A percentile compares a stretch with the other conserved stretches of the same genome.
Evolutionary conservation across 1,140 invertebrate species (phyloP).

Genomic region (Gryon sp.): DNA sequence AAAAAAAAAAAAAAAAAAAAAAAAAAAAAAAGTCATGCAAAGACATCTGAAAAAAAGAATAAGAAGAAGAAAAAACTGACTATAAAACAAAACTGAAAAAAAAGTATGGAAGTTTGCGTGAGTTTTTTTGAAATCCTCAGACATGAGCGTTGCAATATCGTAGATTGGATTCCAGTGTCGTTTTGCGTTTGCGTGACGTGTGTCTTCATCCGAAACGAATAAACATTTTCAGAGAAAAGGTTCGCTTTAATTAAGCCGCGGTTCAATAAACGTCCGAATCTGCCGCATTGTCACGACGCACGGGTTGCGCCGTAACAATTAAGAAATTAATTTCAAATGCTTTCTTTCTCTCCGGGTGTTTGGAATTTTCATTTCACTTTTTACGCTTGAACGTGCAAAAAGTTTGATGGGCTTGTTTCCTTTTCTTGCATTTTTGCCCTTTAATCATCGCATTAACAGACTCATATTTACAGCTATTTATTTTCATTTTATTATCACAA

Average conservation of each 20-base stretch:
- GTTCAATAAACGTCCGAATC: slow-evolving; percentile 38
- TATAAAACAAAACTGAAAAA: too few relatives aligned
- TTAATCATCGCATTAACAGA: too few relatives aligned
- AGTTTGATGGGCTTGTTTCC: slow-evolving; percentile 3
- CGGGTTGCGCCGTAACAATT: slow-evolving; percentile 20
- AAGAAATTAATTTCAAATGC: slow-evolving; percentile 23
- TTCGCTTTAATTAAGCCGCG: slow-evolving; percentile 33
- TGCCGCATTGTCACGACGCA: slow-evolving; percentile 7
- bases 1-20: slow-evolving; percentile 2
- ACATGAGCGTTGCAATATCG: slow-evolving; percentile 35
- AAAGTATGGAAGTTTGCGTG: slow-evolving; percentile 16
- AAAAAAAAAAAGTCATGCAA: too few relatives aligned
- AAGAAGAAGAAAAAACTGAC: too few relatives aligned
- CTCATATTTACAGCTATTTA: too few relatives aligned
- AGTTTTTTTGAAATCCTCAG: slow-evolving; percentile 25
- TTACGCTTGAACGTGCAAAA: background rate
- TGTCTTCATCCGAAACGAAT: slow-evolving; percentile 21
- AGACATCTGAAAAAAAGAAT: background rate
- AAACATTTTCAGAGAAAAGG: slow-evolving; percentile 22
- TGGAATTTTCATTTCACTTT: slow-evolving; percentile 11
- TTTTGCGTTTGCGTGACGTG: slow-evolving; percentile 37
- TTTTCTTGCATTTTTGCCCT: too few relatives aligned
- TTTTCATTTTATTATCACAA: too few relatives aligned
- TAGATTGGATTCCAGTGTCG: slow-evolving; percentile 48
- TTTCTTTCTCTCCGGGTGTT: background rate